Evolutionary conservation across 2,113 vertebrate genomes (phyloP).

Genomic region (Poicephalus meyeri): DNA sequence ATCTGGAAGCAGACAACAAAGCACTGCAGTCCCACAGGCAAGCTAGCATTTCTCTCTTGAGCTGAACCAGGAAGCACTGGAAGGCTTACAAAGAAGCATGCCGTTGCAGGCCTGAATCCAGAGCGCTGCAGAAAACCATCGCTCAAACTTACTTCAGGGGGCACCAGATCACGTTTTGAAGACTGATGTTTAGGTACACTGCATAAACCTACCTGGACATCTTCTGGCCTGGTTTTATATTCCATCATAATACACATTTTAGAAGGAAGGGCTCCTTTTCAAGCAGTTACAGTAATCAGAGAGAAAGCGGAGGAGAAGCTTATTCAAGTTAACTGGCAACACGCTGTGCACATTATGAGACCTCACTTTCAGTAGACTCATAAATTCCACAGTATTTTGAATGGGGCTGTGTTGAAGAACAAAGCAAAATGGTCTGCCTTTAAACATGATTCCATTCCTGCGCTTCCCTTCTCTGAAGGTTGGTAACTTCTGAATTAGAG

Average conservation of each 20-base stretch:
- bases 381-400: conserved; percentile 34
- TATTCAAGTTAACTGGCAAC: conserved; percentile 50
- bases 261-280: conserved; percentile 33
- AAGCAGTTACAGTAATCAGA: conserved; percentile 1
- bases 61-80: conserved; percentile 6
- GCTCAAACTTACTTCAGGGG: not conserved
- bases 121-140: rapidly evolving
- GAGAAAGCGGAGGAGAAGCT: conserved; percentile 61
- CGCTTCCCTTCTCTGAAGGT: conserved; percentile 44
- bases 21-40: not conserved
- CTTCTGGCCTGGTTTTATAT: not conserved
- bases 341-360: conserved; percentile 49
- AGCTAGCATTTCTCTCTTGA: conserved; percentile 18
- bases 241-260: not conserved
- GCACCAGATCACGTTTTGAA: not conserved
- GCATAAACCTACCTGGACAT: not conserved
- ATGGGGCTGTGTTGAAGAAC: conserved; percentile 39
- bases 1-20: conserved; percentile 61
- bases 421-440: conserved; percentile 53
- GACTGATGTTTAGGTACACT: not conserved
- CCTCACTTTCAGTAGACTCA: conserved; percentile 38
- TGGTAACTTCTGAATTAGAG: conserved; percentile 44
- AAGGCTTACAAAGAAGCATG: not conserved
- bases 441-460: conserved; percentile 10
- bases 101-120: not conserved